These are phyloP conservation scores for Cosmia trapezina DNA, from an alignment of 2,888 invertebrate genomes.

Conservation along the genomic window DNA sequence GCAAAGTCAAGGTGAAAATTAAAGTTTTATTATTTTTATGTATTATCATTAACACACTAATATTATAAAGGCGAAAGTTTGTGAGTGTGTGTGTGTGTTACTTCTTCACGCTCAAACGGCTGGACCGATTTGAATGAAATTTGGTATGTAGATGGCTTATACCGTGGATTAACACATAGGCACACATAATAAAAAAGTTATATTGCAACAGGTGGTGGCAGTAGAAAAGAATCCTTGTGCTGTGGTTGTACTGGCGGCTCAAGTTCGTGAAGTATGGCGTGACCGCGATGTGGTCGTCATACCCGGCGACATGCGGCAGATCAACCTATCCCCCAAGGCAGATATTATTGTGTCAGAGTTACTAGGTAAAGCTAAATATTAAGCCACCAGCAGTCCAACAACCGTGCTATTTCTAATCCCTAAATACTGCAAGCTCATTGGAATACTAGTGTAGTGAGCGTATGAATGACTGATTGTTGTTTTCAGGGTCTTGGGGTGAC, in stretches of 20 bases:
- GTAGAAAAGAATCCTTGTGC: conserved; percentile 99
- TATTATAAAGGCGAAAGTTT: no score
- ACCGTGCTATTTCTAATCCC: background rate
- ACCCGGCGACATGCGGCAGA: conserved; percentile 96
- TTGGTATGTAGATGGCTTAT: no score
- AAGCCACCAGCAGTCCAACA: background rate
- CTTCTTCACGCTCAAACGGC: no score
- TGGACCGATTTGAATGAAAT: no score
- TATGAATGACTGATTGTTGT: background rate
- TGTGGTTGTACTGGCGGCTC: conserved; percentile 94
- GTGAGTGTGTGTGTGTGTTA: no score
- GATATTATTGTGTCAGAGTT: conserved; percentile 99
- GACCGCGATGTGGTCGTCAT: conserved; percentile 94
- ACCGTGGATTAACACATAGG: no score
- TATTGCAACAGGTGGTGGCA: conserved; percentile 93
- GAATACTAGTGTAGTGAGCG: background rate
- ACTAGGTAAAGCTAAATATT: conserved; percentile 91
- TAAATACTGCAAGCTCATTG: background rate
- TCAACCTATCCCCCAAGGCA: conserved; percentile 95
- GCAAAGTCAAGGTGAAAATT: conserved; percentile 91
- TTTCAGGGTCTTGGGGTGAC: conserved; percentile 97
- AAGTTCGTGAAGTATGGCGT: conserved; percentile 94
- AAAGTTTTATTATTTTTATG: background rate
- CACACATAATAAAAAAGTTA: background rate
- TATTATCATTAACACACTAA: background rate